Percentiles rank a stretch among this genome's conserved stretches.
These are phyloP conservation scores for Phasia obesa DNA, from an alignment of 2,888 invertebrate species.

Conservation along the genomic window DNA sequence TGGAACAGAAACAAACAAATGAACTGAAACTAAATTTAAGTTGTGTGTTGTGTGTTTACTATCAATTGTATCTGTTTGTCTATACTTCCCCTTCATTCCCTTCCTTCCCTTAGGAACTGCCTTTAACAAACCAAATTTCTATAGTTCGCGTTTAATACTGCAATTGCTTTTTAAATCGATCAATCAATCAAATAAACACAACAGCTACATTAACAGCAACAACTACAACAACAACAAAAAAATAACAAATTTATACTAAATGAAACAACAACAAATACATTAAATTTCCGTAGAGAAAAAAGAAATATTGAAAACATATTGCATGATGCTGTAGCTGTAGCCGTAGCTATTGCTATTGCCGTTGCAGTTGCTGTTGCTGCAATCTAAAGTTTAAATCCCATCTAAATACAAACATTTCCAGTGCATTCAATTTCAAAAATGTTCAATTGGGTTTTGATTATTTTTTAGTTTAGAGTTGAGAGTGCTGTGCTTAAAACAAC, in stretches of 20 bases:
- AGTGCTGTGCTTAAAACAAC: slow-evolving; percentile 52
- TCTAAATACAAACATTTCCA: slow-evolving; percentile 67
- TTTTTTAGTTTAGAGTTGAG: not conserved
- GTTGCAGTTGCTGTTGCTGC: slow-evolving; percentile 23
- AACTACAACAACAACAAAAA: slow-evolving; percentile 29
- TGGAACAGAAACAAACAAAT: slow-evolving; percentile 17
- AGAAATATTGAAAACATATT: slow-evolving; percentile 46
- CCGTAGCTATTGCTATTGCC: slow-evolving; percentile 31
- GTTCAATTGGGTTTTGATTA: slow-evolving; percentile 8
- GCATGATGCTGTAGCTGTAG: slow-evolving; percentile 31
- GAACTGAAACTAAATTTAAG: slow-evolving; percentile 16
- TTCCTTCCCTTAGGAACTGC: not conserved
- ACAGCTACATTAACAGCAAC: slow-evolving; percentile 45
- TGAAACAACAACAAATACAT: slow-evolving; percentile 37
- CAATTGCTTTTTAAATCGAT: slow-evolving; percentile 70
- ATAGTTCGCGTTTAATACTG: slow-evolving; percentile 63
- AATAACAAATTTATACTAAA: slow-evolving; percentile 3
- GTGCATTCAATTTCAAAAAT: slow-evolving; percentile 56
- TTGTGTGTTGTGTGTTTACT: slow-evolving; percentile 37
- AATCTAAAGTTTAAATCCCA: slow-evolving; percentile 57
- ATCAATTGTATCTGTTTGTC: slow-evolving; percentile 32
- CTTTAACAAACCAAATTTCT: slow-evolving; percentile 27
- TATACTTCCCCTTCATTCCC: not conserved
- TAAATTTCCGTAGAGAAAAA: slow-evolving; percentile 28
- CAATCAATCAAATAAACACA: slow-evolving; percentile 71